Base-by-base conservation (phyloP, 2,888 invertebrate genomes). In the Apotomis capreana region DNA sequence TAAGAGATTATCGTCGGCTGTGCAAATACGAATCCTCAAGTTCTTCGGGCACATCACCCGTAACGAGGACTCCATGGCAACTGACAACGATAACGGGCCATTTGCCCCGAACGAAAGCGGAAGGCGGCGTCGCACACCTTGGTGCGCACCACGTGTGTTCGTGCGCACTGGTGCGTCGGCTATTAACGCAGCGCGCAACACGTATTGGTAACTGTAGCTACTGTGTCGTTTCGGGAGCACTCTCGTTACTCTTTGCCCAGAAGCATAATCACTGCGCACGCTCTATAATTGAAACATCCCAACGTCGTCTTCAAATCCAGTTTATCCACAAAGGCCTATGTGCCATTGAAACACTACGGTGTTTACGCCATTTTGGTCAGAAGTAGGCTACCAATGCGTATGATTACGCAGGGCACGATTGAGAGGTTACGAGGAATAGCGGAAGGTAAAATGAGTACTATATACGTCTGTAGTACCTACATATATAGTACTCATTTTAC, bases 221-320 rank as follows among this genome's bases (percentile, higher is more conserved):
- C 62, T 62, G 8, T 5, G 13, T 13, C 15, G 52, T 13, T 52
- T 55, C 54, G 36, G 5, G 57, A 37, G 1, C 57, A 57, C 1
- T 12, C 36, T 58, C 37, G 12, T 63, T 65, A 57, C 5, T 65
- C 65, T 65, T 57, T 65, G 65, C 65, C 55, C 65, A 57, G 65
- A 57, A 65, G 46, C 57, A 57, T 65, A 65, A 65, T 65, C 57
- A 65, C 55, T 44, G 13, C n/a, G 46, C 65, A 44, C 36, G 65
- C n/a, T 4, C 57, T 57, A 36, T 65, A 65, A 65, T 65, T 65
- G 65, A 65, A 65, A 65, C 65, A 65, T 65, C 65, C 65, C 55
- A 36, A 15, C 55, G 65, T 65, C 57, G 57, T 65, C 57, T 57
- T 65, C 36, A 65, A 8, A 9, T 0, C 55, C 26, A 12, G 12